Conservation (phyloP, 2,113 vertebrate species). For the Brachypteracias leptosomus region DNA sequence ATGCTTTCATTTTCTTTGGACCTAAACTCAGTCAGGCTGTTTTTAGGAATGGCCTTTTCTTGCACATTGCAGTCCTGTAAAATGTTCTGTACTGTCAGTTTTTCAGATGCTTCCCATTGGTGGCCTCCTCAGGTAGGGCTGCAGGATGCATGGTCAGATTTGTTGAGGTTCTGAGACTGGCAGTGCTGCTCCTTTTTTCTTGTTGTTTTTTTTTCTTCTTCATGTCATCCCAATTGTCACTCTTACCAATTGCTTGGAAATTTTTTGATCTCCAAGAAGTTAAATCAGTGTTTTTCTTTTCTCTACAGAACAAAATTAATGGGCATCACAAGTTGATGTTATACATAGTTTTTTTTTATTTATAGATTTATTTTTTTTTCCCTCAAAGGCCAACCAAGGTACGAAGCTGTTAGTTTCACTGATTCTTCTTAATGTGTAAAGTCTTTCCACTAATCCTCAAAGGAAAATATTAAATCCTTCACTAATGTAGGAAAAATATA, state of each 20-base stretch:
- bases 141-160: not conserved
- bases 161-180: not conserved
- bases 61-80: fast-evolving
- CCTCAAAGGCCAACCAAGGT: constrained; percentile 40
- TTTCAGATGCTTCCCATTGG: not conserved
- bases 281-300: not conserved
- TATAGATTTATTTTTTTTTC: not conserved
- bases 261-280: not conserved
- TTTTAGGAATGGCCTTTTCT: not conserved
- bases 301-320: not conserved
- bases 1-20: not conserved
- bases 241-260: not conserved
- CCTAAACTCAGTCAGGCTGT: fast-evolving
- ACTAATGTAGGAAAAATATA: constrained; percentile 22
- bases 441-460: constrained; percentile 37
- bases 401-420: constrained; percentile 24
- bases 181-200: not conserved
- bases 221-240: not conserved
- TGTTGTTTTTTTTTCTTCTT: not conserved
- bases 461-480: not conserved
- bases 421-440: constrained; percentile 23
- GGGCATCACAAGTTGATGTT: not conserved
- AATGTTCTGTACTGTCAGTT: not conserved
- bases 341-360: not conserved
- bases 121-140: not conserved